Percentiles rank a stretch among this genome's conserved stretches.
Evolutionary conservation across 2,888 invertebrate species (phyloP).

Genomic region (Malthinus seriepunctatus): DNA sequence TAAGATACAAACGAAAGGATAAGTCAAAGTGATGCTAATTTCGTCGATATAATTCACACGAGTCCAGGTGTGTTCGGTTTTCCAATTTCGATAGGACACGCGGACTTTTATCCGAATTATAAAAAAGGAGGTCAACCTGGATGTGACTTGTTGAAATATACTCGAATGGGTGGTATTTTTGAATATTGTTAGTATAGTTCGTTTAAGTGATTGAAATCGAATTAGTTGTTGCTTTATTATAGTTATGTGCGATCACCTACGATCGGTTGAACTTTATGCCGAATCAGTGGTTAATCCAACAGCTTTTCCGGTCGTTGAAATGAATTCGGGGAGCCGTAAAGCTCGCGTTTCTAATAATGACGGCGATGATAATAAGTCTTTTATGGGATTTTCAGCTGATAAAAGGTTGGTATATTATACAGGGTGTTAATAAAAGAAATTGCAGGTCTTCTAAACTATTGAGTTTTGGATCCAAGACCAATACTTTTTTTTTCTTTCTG

Average conservation of each 20-base stretch:
- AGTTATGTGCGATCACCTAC: slow-evolving; percentile 80
- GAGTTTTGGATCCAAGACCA: too few relatives aligned
- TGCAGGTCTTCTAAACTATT: too few relatives aligned
- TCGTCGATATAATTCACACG: slow-evolving; percentile 65
- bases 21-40: slow-evolving; percentile 56
- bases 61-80: slow-evolving; percentile 63
- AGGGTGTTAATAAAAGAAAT: too few relatives aligned
- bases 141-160: slow-evolving; percentile 42
- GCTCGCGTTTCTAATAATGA: too few relatives aligned
- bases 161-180: too few relatives aligned
- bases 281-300: slow-evolving; percentile 69
- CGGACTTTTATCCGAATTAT: slow-evolving; percentile 64
- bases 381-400: too few relatives aligned
- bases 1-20: neutral
- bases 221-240: neutral
- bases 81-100: slow-evolving; percentile 61
- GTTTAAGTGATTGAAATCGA: too few relatives aligned
- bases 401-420: too few relatives aligned
- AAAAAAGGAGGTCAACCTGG: slow-evolving; percentile 53
- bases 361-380: too few relatives aligned
- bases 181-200: too few relatives aligned
- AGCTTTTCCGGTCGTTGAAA: slow-evolving; percentile 71
- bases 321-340: slow-evolving; percentile 42
- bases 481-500: too few relatives aligned
- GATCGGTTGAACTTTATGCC: slow-evolving; percentile 75